These are phyloP conservation scores for Clarias gariepinus DNA, from an alignment of 2,113 vertebrate genomes.

Conservation along the genomic window DNA sequence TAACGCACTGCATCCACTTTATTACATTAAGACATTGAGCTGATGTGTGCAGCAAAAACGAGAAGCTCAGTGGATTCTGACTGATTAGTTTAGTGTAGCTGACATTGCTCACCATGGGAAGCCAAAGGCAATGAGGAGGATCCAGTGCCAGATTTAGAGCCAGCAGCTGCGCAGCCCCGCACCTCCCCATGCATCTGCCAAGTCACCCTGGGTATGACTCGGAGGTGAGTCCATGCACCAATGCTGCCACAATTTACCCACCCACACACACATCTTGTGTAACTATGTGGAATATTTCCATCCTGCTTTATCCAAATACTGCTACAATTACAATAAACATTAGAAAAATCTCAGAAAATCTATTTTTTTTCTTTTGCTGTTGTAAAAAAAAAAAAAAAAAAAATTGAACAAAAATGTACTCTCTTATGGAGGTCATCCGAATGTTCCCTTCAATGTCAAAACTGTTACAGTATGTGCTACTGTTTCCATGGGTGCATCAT, in stretches of 20 bases:
- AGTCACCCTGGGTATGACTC: conserved; percentile 59
- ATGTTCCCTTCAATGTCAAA: background rate
- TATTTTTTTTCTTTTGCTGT: background rate
- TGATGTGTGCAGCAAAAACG: conserved; percentile 17
- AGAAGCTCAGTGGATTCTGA: conserved; percentile 57
- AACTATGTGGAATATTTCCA: background rate
- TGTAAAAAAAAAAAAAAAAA: background rate
- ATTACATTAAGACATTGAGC: background rate
- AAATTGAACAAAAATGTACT: background rate
- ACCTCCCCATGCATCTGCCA: conserved; percentile 66
- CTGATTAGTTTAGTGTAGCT: conserved; percentile 66
- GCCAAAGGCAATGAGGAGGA: conserved; percentile 66
- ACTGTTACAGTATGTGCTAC: background rate
- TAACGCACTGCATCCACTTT: background rate
- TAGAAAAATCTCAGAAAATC: background rate
- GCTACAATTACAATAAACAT: background rate
- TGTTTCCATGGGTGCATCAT: background rate
- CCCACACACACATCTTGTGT: background rate
- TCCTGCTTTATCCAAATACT: background rate
- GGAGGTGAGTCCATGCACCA: conserved; percentile 60
- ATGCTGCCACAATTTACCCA: background rate
- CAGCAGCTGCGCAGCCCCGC: conserved; percentile 66
- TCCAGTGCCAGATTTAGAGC: conserved; percentile 66
- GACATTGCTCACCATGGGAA: conserved; percentile 72
- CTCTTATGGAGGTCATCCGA: background rate